Evolutionary conservation across 2,113 vertebrate species (phyloP).

Genomic region (Clarias macrocephalus): DNA sequence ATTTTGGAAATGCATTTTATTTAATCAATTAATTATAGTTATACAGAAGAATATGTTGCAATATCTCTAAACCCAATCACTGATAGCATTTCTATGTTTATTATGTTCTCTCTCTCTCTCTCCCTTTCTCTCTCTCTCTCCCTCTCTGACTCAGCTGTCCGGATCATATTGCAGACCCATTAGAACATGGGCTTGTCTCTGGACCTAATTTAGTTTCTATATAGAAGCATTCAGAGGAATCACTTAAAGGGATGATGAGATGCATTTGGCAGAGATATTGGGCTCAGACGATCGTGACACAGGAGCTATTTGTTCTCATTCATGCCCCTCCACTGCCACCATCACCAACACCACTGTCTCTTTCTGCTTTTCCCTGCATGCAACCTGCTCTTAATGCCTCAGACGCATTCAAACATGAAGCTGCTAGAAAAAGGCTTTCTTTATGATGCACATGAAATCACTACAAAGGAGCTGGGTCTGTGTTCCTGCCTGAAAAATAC

Average conservation of each 20-base stretch:
- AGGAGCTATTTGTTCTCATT: constrained; percentile 37
- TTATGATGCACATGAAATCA: constrained; percentile 5
- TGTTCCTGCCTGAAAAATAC: constrained; percentile 4
- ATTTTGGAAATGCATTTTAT: not conserved
- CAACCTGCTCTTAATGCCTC: constrained; percentile 41
- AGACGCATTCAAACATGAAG: constrained; percentile 26
- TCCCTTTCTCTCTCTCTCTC: not conserved
- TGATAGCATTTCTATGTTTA: constrained; percentile 36
- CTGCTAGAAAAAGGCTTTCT: constrained; percentile 14
- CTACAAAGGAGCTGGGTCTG: constrained; percentile 11
- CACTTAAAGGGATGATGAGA: constrained; percentile 58
- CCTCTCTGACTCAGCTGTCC: constrained; percentile 41
- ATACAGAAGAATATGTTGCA: constrained; percentile 9
- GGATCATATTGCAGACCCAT: constrained; percentile 71
- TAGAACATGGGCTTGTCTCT: constrained; percentile 58
- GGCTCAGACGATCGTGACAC: constrained; percentile 49
- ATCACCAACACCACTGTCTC: constrained; percentile 13
- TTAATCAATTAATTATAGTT: constrained; percentile 4
- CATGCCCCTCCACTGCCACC: not conserved
- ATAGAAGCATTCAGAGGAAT: constrained; percentile 63
- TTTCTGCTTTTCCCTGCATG: constrained; percentile 11
- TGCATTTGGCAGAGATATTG: constrained; percentile 49
- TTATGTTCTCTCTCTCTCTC: not conserved
- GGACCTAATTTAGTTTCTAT: constrained; percentile 50
- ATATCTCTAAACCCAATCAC: constrained; percentile 24